Base-by-base conservation (phyloP, 2,888 invertebrate genomes). In the Trichacis sp. region DNA sequence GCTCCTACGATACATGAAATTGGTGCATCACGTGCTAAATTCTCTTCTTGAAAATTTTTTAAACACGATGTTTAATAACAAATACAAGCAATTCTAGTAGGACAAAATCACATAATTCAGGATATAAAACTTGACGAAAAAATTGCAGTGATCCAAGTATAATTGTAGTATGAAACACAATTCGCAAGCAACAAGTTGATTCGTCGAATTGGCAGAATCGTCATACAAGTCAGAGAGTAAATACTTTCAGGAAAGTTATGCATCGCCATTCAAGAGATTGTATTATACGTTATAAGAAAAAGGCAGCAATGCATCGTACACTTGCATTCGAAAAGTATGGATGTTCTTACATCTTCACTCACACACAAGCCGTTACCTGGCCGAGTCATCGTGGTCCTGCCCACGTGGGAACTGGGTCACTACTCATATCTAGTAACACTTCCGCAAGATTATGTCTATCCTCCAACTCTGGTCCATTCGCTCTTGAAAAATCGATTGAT, bases 401-500 rank as follows among this genome's bases (percentile, higher is more conserved):
- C 70, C 69, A 68, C 69, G 73, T 74, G 74, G 70, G 74, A 74
- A 74, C 64, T 73, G 70, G 73, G 74, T 73, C 72, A 58, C 50
- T 42, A 49, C 53, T 49, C 30, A 49, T 43, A 14, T n/a, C 18
- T 4, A 43, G 45, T 48, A 58, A 58, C 38, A 57, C 61, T 68
- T 61, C 64, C 64, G 57, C 49, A 63, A 57, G 43, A 55, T 56
- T 42, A 33, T 45, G 43, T 38, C 48, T 49, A 54, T 55, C 54
- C 42, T 52, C 42, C 55, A 57, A 63, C 63, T 63, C 59, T 60
- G 67, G 62, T 55, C 47, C 48, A 43, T 36, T 48, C 57, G 56
- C 51, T 47, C 56, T 2, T 9, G 36, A 36, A 36, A 24, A 24
- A 24, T 24, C 24, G 24, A 24, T 8, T 24, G 8, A 24, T 24